Evolutionary conservation across 1,140 invertebrate genomes (phyloP), one percentile per base, ranked within the genome.

Genomic region (Brachionus calyciflorus): DNA sequence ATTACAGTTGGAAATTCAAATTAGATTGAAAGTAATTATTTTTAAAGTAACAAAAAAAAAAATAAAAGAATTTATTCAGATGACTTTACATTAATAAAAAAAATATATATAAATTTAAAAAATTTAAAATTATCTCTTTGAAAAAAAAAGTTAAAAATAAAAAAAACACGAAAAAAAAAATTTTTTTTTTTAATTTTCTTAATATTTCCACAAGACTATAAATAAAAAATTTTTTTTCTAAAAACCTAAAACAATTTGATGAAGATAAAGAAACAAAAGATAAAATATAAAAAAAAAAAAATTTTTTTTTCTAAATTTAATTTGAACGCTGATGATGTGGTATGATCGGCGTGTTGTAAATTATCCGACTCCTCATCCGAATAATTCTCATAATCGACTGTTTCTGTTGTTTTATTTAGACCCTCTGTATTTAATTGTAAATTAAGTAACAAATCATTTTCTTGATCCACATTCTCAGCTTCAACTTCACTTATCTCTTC

Each of bases 191-290:
- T 37, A 5, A 37, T 5, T 5, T 37, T 3, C 9, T 5, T 5
- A 37, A 5, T 5, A 37, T 37, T 37, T 37, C 9, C n/a, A n/a
- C n/a, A n/a, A 37, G 33, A 37, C 33, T 37, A 37, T 55, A 55
- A 55, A 55, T 55, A 55, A 55, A 28, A 55, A 55, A 28, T 28
- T 55, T 55, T 55, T 7, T n/a, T n/a, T n/a, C n/a, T n/a, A 28
- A 55, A 55, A 55, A 55, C 28, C 53, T 55, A 55, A 55, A 55
- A 55, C 53, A 55, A 55, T 55, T 14, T n/a, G n/a, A n/a, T n/a
- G n/a, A n/a, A n/a, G n/a, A n/a, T n/a, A 33, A 60, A 60, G 28
- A 60, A 37, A 60, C 33, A 57, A 55, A 55, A 57, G 37, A 60
- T 37, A 37, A 21, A 33, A 60, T n/a, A 33, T 60, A 30, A 33